phyloP scores from a whole-genome alignment of 2,797 vertebrate species.

The Premnoplex brunnescens region DNA sequence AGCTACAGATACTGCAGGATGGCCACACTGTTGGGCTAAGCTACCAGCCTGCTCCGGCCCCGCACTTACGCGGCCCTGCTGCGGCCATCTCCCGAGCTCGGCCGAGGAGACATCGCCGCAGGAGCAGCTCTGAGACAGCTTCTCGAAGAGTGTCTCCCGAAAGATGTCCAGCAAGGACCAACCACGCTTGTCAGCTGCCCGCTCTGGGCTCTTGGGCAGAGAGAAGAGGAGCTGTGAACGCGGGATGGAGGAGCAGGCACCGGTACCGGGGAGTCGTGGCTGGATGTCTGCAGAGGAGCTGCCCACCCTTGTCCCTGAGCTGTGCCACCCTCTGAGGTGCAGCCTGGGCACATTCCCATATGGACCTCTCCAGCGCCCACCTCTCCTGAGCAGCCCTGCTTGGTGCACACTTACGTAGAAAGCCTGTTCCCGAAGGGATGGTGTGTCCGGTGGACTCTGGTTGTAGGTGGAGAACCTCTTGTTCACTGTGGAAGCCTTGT shows the following conservation, averaged over 20 bases:
- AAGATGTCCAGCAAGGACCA: slow-evolving; percentile 87
- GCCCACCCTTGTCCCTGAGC: not conserved
- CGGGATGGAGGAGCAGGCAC: not conserved
- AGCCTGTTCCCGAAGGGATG: slow-evolving; percentile 91
- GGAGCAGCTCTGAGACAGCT: slow-evolving; percentile 83
- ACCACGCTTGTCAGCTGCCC: slow-evolving; percentile 72
- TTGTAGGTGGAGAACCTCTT: slow-evolving; percentile 94
- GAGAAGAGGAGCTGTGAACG: slow-evolving; percentile 57
- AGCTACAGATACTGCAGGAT: not conserved
- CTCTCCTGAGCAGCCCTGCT: not conserved
- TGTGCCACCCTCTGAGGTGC: not conserved
- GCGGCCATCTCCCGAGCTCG: slow-evolving; percentile 64
- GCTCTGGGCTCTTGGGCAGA: slow-evolving; percentile 65
- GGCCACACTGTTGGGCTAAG: not conserved
- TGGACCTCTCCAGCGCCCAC: not conserved
- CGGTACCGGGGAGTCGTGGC: not conserved
- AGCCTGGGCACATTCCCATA: not conserved
- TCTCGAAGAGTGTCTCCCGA: slow-evolving; percentile 80
- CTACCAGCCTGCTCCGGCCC: slow-evolving; percentile 19
- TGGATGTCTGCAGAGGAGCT: not conserved
- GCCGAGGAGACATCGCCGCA: slow-evolving; percentile 79
- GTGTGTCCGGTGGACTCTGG: slow-evolving; percentile 92
- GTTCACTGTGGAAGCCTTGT: slow-evolving; percentile 88
- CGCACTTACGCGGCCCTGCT: slow-evolving; percentile 80
- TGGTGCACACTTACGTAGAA: slow-evolving; percentile 88